A percentile compares a stretch with the other conserved stretches of the same genome.
phyloP scores from a whole-genome alignment of 2,888 invertebrate species.

The Cynaeus angustus region DNA sequence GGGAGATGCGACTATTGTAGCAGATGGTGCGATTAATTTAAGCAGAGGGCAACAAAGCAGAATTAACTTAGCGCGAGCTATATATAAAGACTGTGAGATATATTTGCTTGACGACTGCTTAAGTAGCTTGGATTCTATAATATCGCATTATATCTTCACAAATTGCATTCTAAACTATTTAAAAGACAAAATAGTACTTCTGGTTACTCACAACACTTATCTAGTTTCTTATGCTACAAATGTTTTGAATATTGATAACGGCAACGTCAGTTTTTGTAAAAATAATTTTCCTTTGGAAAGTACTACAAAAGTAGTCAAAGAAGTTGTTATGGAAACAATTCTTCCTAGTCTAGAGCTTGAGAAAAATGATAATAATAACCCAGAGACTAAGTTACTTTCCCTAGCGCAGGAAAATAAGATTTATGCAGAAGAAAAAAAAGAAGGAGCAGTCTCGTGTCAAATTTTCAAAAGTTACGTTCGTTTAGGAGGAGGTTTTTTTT shows the following conservation, averaged over 20 bases:
- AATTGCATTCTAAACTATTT: conserved; percentile 27
- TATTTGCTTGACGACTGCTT: conserved; percentile 47
- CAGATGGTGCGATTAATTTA: conserved; percentile 42
- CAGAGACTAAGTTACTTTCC: background rate
- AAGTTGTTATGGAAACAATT: background rate
- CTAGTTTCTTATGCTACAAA: background rate
- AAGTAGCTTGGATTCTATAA: conserved; percentile 40
- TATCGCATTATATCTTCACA: conserved; percentile 35
- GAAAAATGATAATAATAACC: background rate
- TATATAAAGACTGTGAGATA: conserved; percentile 47
- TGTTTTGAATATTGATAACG: background rate
- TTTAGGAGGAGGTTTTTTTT: background rate
- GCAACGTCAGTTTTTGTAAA: background rate
- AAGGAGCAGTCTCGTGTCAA: background rate
- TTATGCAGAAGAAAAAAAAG: background rate
- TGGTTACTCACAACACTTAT: background rate
- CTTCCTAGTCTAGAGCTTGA: background rate
- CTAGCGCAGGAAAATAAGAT: background rate
- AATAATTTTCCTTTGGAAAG: background rate
- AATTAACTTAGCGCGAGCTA: conserved; percentile 46
- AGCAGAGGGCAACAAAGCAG: conserved; percentile 49
- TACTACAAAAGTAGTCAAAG: background rate
- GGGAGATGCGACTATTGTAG: conserved; percentile 45
- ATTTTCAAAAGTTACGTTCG: background rate
- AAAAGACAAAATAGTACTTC: background rate